Evolutionary conservation across 2,797 vertebrate genomes (phyloP).

Genomic region (Kryptopterus vitreolus): DNA sequence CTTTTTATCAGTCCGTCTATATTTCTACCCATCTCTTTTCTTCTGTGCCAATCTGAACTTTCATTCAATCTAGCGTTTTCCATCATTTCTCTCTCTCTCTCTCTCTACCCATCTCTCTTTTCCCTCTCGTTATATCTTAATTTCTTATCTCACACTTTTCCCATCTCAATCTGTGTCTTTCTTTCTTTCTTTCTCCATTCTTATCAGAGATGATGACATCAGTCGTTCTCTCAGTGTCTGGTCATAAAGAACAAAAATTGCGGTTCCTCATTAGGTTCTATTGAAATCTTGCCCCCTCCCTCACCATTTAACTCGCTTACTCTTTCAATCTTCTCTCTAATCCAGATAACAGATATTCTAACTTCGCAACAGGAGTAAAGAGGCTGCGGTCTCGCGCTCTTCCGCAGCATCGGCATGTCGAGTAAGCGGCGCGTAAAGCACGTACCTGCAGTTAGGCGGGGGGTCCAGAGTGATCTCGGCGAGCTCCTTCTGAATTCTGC

Average conservation of each 20-base stretch:
- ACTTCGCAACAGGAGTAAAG: not conserved
- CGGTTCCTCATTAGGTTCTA: not conserved
- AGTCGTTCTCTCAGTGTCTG: not conserved
- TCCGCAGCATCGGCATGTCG: not conserved
- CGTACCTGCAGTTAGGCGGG: constrained; percentile 98
- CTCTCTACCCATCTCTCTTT: not conserved
- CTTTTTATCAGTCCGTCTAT: constrained; percentile 54
- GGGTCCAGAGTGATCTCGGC: constrained; percentile 98
- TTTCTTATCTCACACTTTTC: no score
- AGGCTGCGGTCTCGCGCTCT: not conserved
- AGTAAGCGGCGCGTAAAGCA: constrained; percentile 57
- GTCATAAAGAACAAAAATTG: not conserved
- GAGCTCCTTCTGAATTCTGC: constrained; percentile 98
- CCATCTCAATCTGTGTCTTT: not conserved
- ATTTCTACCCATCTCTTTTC: not conserved
- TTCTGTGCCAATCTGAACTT: no score
- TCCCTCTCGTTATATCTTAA: no score
- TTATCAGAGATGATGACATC: not conserved
- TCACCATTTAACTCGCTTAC: not conserved
- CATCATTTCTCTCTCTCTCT: not conserved
- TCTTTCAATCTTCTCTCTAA: not conserved
- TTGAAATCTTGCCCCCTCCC: no score
- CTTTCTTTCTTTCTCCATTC: no score
- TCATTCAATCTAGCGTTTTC: no score
- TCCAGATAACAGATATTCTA: not conserved